Conservation (phyloP, 2,888 invertebrate genomes). For the Limnephilus rhombicus region DNA sequence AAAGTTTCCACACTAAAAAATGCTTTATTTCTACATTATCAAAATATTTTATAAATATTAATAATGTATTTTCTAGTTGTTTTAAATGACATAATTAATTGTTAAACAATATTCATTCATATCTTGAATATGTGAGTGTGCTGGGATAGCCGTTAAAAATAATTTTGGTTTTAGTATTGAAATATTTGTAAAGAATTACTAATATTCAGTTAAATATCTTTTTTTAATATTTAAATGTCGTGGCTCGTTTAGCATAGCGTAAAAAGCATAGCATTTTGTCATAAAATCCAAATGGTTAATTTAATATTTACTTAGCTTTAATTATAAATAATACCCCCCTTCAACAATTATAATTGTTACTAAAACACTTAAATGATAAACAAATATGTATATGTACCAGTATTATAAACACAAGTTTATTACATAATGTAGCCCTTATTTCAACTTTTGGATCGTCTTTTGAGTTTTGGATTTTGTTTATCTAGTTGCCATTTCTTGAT, state of each 20-base stretch:
- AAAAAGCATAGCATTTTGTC: constrained; percentile 35
- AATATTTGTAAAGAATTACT: neutral
- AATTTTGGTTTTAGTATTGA: neutral
- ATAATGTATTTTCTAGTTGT: neutral
- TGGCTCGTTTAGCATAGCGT: neutral
- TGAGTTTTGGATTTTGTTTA: too few relatives aligned
- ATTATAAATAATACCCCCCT: neutral
- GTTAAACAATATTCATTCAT: constrained; percentile 7
- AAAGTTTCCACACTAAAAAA: constrained; percentile 1
- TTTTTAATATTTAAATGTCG: neutral
- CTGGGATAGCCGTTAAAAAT: neutral
- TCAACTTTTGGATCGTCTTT: neutral
- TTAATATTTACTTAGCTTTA: neutral
- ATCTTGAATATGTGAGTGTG: neutral
- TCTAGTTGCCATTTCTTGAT: neutral
- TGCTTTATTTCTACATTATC: neutral
- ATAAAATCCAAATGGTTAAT: constrained; percentile 4
- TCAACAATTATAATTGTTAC: neutral
- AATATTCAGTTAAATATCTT: neutral
- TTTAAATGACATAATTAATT: neutral
- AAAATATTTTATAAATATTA: constrained; percentile 1
- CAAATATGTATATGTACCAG: neutral
- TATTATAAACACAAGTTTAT: neutral
- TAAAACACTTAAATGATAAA: neutral
- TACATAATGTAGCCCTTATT: neutral